Evolutionary conservation across 2,797 vertebrate genomes (phyloP), one percentile per base, ranked within the genome.

Genomic region (Moxostoma hubbsi): DNA sequence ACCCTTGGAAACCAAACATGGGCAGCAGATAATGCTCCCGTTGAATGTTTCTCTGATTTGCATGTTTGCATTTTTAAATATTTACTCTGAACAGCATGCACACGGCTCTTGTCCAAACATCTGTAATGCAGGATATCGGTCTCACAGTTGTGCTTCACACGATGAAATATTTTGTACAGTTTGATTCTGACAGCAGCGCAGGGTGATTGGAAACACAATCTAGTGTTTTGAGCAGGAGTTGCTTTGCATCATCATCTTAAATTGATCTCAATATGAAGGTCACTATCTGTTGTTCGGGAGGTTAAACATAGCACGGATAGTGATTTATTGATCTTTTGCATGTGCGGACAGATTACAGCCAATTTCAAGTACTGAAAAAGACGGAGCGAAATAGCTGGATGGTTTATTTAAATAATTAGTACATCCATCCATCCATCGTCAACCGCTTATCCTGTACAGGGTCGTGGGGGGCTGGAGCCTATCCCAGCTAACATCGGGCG

Each of bases 301-400:
- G 74, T 58, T 76, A 76, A 67, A 50, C 64, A 67, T 64, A 64
- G 46, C 58, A 2, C 4, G 2, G n/a, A 4, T 24, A 43, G 9
- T 51, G 16, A 68, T 68, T 68, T 51, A 77, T 77, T 77, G 75
- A 77, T 59, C 45, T 59, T 15, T 66, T 58, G 57, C 54, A 75
- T 67, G 18, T 50, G 54, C 55, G 46, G 7, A 77, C 68, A 68
- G 64, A 54, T 77, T 68, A 59, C 18, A 0, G 46, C 75, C 64
- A 50, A 43, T 59, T 59, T 55, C 24, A 54, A 43, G 74, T 49
- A 68, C 16, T 12, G 13, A 67, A 50, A 66, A 67, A 47, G 13
- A 13, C 55, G 12, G 18, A 51, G 67, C 18, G 8, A 12, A 67
- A 58, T 18, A 67, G 45, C 54, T 36, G 9, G 9, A 66, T 11